Percentiles rank a stretch among this genome's conserved stretches.
These are phyloP conservation scores for Myotis lucifugus DNA, from an alignment of 2,113 vertebrate genomes.

Conservation along the genomic window DNA sequence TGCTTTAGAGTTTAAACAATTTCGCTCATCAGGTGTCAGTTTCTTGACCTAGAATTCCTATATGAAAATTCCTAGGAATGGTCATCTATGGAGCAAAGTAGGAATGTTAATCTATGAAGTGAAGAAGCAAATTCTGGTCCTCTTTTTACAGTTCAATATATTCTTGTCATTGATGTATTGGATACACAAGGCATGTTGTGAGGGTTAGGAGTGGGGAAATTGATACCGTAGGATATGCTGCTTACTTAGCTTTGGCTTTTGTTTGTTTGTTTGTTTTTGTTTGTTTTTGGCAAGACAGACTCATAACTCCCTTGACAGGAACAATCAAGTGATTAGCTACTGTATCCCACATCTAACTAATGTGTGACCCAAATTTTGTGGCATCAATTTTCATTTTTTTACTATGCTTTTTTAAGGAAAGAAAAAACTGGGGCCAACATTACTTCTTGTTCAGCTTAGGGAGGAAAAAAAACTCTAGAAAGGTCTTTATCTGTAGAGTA, in stretches of 20 bases:
- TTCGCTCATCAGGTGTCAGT: neutral
- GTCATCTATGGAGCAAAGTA: neutral
- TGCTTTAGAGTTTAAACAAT: neutral
- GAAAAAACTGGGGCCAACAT: neutral
- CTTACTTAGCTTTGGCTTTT: neutral
- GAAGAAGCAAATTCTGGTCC: neutral
- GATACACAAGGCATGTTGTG: neutral
- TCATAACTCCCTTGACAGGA: neutral
- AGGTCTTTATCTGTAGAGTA: neutral
- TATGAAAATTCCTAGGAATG: neutral
- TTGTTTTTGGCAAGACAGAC: neutral
- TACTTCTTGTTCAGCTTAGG: neutral
- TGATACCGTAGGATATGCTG: neutral
- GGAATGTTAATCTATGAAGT: neutral
- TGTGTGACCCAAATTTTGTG: neutral
- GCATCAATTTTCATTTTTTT: neutral
- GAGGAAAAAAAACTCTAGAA: neutral
- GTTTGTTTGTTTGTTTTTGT: neutral
- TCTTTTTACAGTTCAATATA: neutral
- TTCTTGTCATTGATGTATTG: neutral
- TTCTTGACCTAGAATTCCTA: constrained; percentile 30
- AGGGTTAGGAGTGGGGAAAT: neutral
- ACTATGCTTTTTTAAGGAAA: too few relatives aligned
- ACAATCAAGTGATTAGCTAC: neutral
- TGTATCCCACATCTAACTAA: neutral